Evolutionary conservation across 2,797 vertebrate species (phyloP).

Genomic region (Anabacerthia variegaticeps): DNA sequence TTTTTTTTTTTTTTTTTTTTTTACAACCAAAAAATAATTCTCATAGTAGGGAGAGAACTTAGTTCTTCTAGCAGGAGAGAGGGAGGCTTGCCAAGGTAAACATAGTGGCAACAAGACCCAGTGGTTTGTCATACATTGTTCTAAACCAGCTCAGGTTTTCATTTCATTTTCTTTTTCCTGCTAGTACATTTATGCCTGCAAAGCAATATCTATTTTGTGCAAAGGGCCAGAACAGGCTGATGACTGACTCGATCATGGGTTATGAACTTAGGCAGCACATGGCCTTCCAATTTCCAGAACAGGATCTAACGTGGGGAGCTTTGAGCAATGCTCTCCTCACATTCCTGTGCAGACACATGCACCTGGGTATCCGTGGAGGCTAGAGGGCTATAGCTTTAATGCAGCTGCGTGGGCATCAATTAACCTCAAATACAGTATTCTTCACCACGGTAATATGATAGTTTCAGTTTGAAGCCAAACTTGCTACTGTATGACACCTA

Average conservation of each 20-base stretch:
- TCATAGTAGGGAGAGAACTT: background rate
- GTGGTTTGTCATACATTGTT: conserved; percentile 12
- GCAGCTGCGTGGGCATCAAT: background rate
- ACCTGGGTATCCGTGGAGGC: background rate
- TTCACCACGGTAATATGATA: background rate
- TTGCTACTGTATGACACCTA: background rate
- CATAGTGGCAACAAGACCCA: background rate
- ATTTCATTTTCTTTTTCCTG: conserved; percentile 26
- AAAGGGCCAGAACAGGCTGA: background rate
- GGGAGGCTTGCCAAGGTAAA: conserved; percentile 33
- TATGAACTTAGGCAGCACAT: background rate
- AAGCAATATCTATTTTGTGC: background rate
- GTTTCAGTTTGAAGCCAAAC: background rate
- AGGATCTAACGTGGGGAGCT: background rate
- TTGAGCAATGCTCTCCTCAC: background rate
- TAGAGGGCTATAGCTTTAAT: background rate
- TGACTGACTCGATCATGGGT: background rate
- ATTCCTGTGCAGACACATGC: background rate
- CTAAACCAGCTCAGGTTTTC: background rate
- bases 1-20: background rate
- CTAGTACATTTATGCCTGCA: background rate
- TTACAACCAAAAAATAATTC: background rate
- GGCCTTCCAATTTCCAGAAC: background rate
- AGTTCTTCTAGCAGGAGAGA: background rate
- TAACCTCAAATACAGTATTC: background rate